Evolutionary conservation across 2,888 invertebrate genomes (phyloP).

Genomic region (Amblyjoppa fuscipennis): DNA sequence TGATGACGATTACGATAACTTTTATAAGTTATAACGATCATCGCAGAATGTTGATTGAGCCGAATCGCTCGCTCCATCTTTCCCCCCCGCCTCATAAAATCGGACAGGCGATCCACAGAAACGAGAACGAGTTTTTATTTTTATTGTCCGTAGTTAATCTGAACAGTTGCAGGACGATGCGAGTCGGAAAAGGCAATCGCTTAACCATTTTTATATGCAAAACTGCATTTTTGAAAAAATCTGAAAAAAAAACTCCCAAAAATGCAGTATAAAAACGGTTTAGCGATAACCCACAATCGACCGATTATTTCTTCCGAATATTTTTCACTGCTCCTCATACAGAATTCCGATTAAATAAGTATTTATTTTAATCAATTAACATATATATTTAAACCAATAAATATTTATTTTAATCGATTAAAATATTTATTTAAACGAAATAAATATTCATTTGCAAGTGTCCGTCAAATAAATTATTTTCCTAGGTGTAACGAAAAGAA

Average conservation of each 20-base stretch:
- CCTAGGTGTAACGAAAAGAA: background rate
- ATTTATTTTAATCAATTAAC: too few species aligned
- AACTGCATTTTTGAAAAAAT: too few species aligned
- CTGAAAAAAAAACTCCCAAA: too few species aligned
- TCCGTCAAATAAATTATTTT: too few species aligned
- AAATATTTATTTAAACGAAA: too few species aligned
- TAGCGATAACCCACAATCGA: too few species aligned
- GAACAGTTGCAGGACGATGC: background rate
- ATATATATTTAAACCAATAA: too few species aligned
- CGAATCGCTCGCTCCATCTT: background rate
- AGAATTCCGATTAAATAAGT: background rate
- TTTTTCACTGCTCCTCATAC: slow-evolving; percentile 11
- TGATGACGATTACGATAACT: slow-evolving; percentile 42
- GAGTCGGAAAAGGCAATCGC: background rate
- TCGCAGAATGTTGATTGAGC: slow-evolving; percentile 49
- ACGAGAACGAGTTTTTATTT: slow-evolving; percentile 15
- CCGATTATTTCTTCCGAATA: slow-evolving; percentile 16
- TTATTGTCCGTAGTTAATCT: slow-evolving; percentile 19
- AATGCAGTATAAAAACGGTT: too few species aligned
- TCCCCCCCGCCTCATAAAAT: slow-evolving; percentile 46
- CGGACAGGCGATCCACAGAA: slow-evolving; percentile 27
- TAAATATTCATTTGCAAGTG: too few species aligned
- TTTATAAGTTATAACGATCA: slow-evolving; percentile 37
- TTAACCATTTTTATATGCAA: too few species aligned
- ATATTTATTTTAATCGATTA: too few species aligned